These are phyloP conservation scores for Mythimna ferrago DNA, from an alignment of 2,888 invertebrate genomes.

Conservation along the genomic window DNA sequence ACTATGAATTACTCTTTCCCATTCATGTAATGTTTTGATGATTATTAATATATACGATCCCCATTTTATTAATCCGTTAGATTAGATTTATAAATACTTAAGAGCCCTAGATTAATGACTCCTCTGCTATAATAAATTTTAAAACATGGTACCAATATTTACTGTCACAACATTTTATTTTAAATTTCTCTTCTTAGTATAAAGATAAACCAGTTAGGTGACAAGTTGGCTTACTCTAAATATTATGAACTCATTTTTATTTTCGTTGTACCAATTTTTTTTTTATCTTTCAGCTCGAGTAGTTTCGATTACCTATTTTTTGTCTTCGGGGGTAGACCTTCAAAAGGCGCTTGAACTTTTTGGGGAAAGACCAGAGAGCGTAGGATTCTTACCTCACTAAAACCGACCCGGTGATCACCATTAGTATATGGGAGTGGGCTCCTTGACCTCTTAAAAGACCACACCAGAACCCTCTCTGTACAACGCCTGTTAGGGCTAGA, in stretches of 20 bases:
- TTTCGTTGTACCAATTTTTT: constrained; percentile 43
- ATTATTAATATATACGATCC: neutral
- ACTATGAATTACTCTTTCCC: neutral
- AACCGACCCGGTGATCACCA: too few relatives aligned
- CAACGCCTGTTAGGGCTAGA: too few relatives aligned
- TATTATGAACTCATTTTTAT: constrained; percentile 42
- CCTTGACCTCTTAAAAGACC: too few relatives aligned
- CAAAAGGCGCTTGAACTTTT: too few relatives aligned
- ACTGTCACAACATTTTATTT: constrained; percentile 6
- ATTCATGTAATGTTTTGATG: constrained; percentile 2
- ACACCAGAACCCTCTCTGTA: too few relatives aligned
- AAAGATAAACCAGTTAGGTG: constrained; percentile 43
- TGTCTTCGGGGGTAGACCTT: too few relatives aligned
- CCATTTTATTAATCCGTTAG: neutral
- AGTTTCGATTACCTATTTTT: constrained; percentile 21
- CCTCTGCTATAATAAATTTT: neutral
- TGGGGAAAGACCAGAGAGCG: too few relatives aligned
- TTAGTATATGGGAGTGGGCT: too few relatives aligned
- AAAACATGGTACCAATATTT: constrained; percentile 4
- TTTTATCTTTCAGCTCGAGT: constrained; percentile 21
- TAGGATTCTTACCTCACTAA: too few relatives aligned
- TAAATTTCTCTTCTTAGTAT: constrained; percentile 8
- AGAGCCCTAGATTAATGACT: neutral
- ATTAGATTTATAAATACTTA: neutral
- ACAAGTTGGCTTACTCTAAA: constrained; percentile 43